Base-by-base conservation (phyloP, 2,888 invertebrate genomes). In the Iphiclides podalirius region DNA sequence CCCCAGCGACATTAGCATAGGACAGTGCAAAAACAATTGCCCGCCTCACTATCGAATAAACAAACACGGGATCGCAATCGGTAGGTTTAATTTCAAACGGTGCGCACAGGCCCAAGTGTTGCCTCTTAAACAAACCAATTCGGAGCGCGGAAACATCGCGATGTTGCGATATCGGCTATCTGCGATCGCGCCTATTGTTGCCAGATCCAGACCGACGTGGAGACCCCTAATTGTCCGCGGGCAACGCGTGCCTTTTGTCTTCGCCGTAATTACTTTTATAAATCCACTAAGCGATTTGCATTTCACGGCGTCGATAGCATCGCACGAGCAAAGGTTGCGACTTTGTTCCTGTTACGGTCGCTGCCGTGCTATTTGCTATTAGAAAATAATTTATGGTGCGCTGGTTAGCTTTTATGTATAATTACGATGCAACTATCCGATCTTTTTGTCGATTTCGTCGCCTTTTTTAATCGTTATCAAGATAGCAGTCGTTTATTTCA, bases 81-180 rank as follows among this genome's bases (percentile, higher is more conserved):
- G 9, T 23, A 33, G 31, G 47, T 15, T 33, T 28, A 34, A 34
- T 17, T 47, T 28, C 26, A 26, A 8, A n/a, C n/a, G n/a, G n/a
- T n/a, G n/a, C n/a, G n/a, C n/a, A n/a, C n/a, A n/a, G n/a, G n/a
- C n/a, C n/a, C n/a, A n/a, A 6, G 26, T 8, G 26, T 26, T 26
- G 26, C 15, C 12, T 15, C 37, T 62, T 71, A 79, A 77, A 74
- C 73, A 74, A 79, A 75, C 76, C 74, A 77, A 81, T 79, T 77
- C 76, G 71, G 65, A 59, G 51, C 36, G 52, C 51, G 51, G 51
- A 44, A 55, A 55, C 52, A 55, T 55, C 46, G 51, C 45, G 82
- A 83, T 84, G 72, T 75, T 56, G 57, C 63, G 86, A 86, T 86
- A 66, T 23, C 56, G 58, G 49, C 54, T 83, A 83, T 83, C 83